Evolutionary conservation across 2,113 vertebrate species (phyloP), one percentile per base, ranked within the genome.

Genomic region (Chionis minor): DNA sequence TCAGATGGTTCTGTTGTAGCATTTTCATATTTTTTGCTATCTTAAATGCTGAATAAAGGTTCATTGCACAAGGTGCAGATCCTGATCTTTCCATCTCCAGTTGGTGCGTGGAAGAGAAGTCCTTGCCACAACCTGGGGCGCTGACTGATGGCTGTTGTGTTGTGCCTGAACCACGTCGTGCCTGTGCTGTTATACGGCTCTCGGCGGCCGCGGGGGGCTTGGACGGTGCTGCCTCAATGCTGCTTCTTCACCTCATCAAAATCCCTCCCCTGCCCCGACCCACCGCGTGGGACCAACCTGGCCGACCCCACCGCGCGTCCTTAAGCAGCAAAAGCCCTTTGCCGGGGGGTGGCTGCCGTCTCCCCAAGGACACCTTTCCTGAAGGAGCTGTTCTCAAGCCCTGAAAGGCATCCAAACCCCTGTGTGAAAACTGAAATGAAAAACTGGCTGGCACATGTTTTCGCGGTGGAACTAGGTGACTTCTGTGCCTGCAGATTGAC

Each of bases 341-440:
- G 35, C 78, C 49, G 17, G 92, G 45, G 51, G 33, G 42, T 84
- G 90, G 90, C 75, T 73, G 62, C 47, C 59, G 2, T 9, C 83
- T 79, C 92, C 91, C 88, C 84, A 95, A 96, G 95, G 95, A 90
- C 90, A 74, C 73, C 88, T 93, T 81, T 77, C 75, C 61, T 3
- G 5, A 77, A 55, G 86, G 59, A 22, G 78, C 92, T 86, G 70
- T 51, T 94, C 80, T 66, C 51, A 3, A 0, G 61, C 95, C 72
- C 93, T 95, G 93, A 95, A 95, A 97, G 94, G 88, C 91, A 80
- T 91, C 95, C 95, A 96, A 87, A 95, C 93, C 95, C 90, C 94
- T 90, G 85, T 92, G 90, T 94, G 94, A 86, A 73, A 52, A 40
- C 66, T 72, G 91, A 91, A 90, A 78, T 89, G 63, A 95, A 82